phyloP scores from a whole-genome alignment of 2,113 vertebrate genomes.

The Micronycteris hirsuta region DNA sequence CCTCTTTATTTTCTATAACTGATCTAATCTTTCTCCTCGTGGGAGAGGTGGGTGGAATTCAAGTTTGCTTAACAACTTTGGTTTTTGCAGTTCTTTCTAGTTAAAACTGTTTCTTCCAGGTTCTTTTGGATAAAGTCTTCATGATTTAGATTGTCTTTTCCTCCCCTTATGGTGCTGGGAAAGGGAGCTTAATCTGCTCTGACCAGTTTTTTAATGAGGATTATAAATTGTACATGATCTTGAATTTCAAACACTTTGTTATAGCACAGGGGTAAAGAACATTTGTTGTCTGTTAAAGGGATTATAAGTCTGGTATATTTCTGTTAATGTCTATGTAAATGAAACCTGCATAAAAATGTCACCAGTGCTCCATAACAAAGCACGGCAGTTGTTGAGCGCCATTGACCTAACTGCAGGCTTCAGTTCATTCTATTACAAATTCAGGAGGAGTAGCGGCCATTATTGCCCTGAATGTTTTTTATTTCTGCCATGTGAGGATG shows the following conservation, averaged over 20 bases:
- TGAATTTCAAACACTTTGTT: conserved; percentile 3
- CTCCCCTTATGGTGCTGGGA: neutral
- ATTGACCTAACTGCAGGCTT: neutral
- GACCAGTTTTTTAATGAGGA: neutral
- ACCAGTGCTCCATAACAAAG: neutral
- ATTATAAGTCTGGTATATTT: neutral
- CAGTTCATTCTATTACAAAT: neutral
- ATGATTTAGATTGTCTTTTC: neutral
- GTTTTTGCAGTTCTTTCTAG: neutral
- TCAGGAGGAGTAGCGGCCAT: neutral
- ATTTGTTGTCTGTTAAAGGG: neutral
- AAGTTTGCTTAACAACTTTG: neutral
- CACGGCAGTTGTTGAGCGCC: neutral
- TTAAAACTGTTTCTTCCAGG: neutral
- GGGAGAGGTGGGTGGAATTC: neutral
- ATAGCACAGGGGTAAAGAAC: neutral
- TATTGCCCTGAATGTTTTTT: neutral
- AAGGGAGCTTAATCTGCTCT: neutral
- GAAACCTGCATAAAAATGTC: neutral
- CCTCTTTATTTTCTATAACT: no score
- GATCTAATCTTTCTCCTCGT: neutral
- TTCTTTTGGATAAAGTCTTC: neutral
- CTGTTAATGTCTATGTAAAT: neutral
- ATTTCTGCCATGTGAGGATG: neutral
- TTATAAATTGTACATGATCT: neutral